Conservation (phyloP, 2,113 vertebrate species). For the Micronycteris hirsuta region DNA sequence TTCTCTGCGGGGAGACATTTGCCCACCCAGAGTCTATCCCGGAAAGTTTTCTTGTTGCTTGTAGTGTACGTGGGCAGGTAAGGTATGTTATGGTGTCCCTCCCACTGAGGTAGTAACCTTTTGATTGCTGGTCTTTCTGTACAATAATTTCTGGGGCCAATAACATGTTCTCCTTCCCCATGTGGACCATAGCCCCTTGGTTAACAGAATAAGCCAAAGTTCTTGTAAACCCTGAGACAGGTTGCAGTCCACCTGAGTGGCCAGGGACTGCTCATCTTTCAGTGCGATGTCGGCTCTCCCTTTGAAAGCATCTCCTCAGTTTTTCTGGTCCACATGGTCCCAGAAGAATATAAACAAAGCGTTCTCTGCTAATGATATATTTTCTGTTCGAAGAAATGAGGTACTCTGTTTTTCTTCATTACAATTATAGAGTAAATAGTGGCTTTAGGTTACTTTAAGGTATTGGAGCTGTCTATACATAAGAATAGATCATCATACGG, state of each 20-base stretch:
- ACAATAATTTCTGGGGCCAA: not conserved
- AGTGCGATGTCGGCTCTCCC: not conserved
- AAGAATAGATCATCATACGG: not conserved
- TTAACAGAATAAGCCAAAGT: not conserved
- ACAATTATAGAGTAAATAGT: not conserved
- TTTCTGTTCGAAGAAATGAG: not conserved
- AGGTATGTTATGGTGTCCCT: not conserved
- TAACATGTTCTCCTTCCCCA: not conserved
- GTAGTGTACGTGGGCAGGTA: not conserved
- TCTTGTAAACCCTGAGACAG: too few species aligned
- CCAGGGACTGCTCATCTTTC: not conserved
- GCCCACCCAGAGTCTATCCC: too few species aligned
- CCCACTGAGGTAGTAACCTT: not conserved
- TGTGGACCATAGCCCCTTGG: not conserved
- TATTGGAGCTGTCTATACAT: not conserved
- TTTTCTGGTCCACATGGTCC: not conserved
- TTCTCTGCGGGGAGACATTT: not conserved
- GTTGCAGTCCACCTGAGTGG: fast-evolving
- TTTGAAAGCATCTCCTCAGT: not conserved
- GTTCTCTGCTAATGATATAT: not conserved
- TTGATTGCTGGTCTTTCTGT: not conserved
- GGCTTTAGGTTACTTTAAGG: not conserved
- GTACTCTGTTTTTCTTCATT: not conserved
- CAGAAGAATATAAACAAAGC: not conserved
- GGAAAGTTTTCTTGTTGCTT: not conserved